Evolutionary conservation across 1,140 invertebrate species (phyloP).

Genomic region (Pseudobourletiella spinata): DNA sequence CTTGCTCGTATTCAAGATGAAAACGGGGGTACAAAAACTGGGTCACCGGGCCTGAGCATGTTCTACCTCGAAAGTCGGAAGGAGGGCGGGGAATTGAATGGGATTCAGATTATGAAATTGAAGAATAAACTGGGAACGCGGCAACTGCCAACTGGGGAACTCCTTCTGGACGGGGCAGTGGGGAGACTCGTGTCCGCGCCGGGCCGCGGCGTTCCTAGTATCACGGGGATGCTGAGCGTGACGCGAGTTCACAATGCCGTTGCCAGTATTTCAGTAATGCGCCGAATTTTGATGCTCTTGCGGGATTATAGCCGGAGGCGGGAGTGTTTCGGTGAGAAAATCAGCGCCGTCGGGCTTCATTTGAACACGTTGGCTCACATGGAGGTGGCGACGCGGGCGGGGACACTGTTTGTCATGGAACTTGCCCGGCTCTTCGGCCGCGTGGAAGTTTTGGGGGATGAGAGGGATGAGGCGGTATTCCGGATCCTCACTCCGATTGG

Average conservation of each 20-base stretch:
- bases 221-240: conserved; percentile 51
- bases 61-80: conserved; percentile 47
- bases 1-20: conserved; percentile 46
- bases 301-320: conserved; percentile 48
- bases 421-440: conserved; percentile 42
- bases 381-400: conserved; percentile 47
- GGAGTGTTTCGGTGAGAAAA: conserved; percentile 46
- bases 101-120: conserved; percentile 48
- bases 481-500: conserved; percentile 49
- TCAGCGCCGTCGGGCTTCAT: conserved; percentile 49
- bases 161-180: conserved; percentile 48
- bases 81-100: conserved; percentile 45
- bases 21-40: conserved; percentile 40
- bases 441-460: conserved; percentile 41
- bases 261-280: conserved; percentile 44
- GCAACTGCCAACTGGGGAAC: conserved; percentile 54
- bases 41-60: conserved; percentile 47
- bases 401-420: conserved; percentile 40
- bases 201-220: conserved; percentile 49
- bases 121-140: conserved; percentile 52
- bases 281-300: conserved; percentile 44
- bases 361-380: conserved; percentile 46
- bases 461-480: conserved; percentile 43
- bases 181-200: conserved; percentile 47
- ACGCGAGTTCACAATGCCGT: conserved; percentile 53